These are phyloP conservation scores for Drosophila colorata DNA, from an alignment of 2,888 invertebrate genomes.

Conservation along the genomic window DNA sequence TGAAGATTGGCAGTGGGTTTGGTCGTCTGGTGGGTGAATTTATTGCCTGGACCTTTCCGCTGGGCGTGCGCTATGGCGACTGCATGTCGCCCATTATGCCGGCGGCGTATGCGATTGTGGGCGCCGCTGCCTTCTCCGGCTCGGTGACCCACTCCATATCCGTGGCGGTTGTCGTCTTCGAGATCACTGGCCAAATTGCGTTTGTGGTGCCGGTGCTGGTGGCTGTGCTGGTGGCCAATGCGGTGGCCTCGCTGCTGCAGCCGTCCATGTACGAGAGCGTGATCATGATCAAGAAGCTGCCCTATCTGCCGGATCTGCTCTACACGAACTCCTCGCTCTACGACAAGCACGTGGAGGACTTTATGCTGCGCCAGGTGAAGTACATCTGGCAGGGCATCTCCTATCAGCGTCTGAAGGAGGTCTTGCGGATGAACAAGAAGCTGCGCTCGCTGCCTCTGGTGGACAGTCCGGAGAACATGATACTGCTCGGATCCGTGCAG, in stretches of 20 bases:
- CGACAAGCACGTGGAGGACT: constrained; percentile 97
- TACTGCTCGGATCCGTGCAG: constrained; percentile 97
- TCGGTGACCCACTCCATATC: constrained; percentile 99
- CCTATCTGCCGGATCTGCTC: constrained; percentile 97
- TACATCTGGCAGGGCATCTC: constrained; percentile 96
- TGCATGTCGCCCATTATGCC: constrained; percentile 94
- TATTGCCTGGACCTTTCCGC: constrained; percentile 96
- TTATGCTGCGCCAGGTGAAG: constrained; percentile 96
- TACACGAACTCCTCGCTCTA: constrained; percentile 96
- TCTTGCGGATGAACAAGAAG: constrained; percentile 89
- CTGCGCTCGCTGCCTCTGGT: constrained; percentile 97
- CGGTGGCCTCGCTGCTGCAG: constrained; percentile 95
- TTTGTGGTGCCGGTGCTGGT: constrained; percentile 98
- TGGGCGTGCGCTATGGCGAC: constrained; percentile 95
- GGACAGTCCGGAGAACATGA: constrained; percentile 95
- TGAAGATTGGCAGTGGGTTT: constrained; percentile 97
- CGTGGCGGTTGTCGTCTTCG: constrained; percentile 98
- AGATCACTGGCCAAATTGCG: constrained; percentile 99
- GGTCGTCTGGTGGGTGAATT: constrained; percentile 96
- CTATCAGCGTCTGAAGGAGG: constrained; percentile 93
- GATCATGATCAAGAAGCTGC: constrained; percentile 97
- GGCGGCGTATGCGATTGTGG: constrained; percentile 98
- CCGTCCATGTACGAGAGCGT: constrained; percentile 99
- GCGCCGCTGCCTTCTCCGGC: constrained; percentile 97
- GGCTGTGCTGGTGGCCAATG: constrained; percentile 97